These are phyloP conservation scores for Turnix velox DNA, from an alignment of 2,113 vertebrate species.

Conservation along the genomic window DNA sequence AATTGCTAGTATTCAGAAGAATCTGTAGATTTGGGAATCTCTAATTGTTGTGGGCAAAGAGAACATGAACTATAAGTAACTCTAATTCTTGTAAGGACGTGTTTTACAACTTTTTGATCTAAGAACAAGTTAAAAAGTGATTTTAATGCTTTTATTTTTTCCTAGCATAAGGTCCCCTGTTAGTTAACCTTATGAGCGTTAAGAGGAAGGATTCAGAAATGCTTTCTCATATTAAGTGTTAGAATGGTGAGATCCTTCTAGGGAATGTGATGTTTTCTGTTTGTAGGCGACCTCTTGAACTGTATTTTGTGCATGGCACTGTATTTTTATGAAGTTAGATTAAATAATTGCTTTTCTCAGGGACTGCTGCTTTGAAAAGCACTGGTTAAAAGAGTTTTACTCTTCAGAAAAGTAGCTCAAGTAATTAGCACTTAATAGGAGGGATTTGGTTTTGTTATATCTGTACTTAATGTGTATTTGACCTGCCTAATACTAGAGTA, in stretches of 20 bases:
- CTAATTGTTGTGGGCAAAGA: neutral
- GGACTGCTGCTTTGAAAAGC: neutral
- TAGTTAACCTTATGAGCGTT: neutral
- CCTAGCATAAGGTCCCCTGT: neutral
- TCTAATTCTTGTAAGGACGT: neutral
- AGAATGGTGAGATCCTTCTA: neutral
- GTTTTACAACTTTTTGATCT: neutral
- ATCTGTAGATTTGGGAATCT: neutral
- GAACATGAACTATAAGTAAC: neutral
- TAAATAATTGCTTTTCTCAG: neutral
- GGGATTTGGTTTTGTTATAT: neutral
- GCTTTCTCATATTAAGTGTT: neutral
- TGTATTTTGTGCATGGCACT: neutral
- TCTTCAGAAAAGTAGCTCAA: neutral
- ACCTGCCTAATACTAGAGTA: constrained; percentile 71
- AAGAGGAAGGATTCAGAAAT: neutral
- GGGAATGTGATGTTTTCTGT: neutral
- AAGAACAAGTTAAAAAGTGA: neutral
- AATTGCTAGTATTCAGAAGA: neutral
- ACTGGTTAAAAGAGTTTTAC: neutral
- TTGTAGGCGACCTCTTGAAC: neutral
- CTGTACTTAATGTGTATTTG: neutral
- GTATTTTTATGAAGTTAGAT: neutral
- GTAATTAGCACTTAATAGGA: neutral
- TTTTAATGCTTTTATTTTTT: neutral